Evolutionary conservation across 1,140 invertebrate genomes (phyloP), one percentile per base, ranked within the genome.

Genomic region (Hypsibius dujardini): DNA sequence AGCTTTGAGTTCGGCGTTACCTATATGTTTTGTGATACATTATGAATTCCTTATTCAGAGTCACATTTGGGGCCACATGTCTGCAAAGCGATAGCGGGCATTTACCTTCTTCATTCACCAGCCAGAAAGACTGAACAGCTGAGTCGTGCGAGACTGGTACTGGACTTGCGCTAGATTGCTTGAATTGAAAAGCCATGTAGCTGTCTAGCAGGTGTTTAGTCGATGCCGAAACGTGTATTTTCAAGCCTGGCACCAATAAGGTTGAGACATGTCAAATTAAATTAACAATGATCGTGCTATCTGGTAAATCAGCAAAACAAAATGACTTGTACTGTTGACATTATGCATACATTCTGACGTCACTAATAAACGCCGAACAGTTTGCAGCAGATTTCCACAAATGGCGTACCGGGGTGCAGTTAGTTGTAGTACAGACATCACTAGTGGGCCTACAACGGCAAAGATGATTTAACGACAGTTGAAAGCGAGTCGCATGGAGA

Each of bases 41-140:
- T 28, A 28, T 28, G 28, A 28, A 28, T 28, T 28, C 28, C 28
- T 28, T 28, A 28, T 28, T 28, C 28, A 28, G 28, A 28, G 28
- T 28, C 28, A 28, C 28, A 28, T 28, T 28, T 28, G 28, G 28
- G 28, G 28, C 28, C 28, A 28, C 28, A 28, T 28, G 28, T 28
- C 28, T 28, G 28, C 28, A 28, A 28, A 28, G 28, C 28, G 28
- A 28, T 28, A 28, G 28, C 28, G 28, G 28, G 28, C 28, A 28
- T 28, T 67, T 67, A 67, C 62, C 62, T 15, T 67, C 62, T 67
- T 67, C 62, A 42, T 67, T 42, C 12, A 45, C 42, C 62, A 67
- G 45, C 12, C 12, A 67, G 62, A 12, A 67, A 3, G 62, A 15
- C 3, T 67, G 12, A 3, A 67, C 45, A 7, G 12, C 62, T 42